phyloP scores from a whole-genome alignment of 2,113 vertebrate genomes.

The Cromileptes altivelis region DNA sequence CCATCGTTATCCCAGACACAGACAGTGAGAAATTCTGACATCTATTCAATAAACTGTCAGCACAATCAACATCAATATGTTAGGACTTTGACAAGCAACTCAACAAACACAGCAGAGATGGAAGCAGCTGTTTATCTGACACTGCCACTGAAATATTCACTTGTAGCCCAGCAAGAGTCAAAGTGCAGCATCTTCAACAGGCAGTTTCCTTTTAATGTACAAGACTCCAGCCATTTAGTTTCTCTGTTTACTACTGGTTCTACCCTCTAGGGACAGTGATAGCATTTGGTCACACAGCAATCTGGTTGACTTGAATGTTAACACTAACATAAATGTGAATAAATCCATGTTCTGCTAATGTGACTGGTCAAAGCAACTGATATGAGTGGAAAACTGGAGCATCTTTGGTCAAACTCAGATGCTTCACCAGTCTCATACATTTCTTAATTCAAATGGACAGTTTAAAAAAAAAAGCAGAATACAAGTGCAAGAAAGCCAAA shows the following conservation, averaged over 20 bases:
- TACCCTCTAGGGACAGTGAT: neutral
- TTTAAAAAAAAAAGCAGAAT: constrained; percentile 19
- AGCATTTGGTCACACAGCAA: neutral
- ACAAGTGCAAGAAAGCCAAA: constrained; percentile 24
- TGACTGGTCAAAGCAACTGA: neutral
- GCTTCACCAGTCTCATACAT: neutral
- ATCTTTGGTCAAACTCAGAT: neutral
- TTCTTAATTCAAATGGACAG: constrained; percentile 17
- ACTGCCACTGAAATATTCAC: constrained; percentile 29
- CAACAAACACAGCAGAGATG: constrained; percentile 44
- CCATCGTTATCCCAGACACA: constrained; percentile 36
- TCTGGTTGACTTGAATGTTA: neutral
- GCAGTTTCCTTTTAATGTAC: neutral
- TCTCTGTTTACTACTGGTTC: neutral
- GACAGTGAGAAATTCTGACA: constrained; percentile 56
- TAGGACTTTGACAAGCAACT: constrained; percentile 39
- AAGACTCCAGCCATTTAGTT: neutral
- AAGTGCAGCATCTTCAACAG: neutral
- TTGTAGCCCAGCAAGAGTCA: neutral
- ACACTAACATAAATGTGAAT: neutral
- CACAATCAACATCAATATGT: constrained; percentile 54
- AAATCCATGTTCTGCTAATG: neutral
- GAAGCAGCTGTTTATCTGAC: constrained; percentile 38
- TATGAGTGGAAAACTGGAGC: neutral
- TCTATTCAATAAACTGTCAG: constrained; percentile 66